Evolutionary conservation across 2,113 vertebrate species (phyloP).

Genomic region (Garra rufa): DNA sequence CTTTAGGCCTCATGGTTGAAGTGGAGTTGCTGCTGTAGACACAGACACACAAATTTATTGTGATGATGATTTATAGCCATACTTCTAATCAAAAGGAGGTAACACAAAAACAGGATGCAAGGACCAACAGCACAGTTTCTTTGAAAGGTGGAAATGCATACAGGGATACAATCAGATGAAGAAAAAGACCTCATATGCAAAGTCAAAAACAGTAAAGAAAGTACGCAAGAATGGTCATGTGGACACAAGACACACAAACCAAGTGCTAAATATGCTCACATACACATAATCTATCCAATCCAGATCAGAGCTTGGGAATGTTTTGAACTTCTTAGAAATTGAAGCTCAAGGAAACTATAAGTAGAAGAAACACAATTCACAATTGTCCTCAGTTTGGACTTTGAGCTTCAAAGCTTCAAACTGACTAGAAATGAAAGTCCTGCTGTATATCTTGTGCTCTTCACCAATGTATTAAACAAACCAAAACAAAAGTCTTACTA

Average conservation of each 20-base stretch:
- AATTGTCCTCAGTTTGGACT: not conserved
- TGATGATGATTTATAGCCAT: not conserved
- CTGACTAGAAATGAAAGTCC: not conserved
- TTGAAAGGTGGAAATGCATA: not conserved
- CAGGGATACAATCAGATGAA: not conserved
- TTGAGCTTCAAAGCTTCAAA: not conserved
- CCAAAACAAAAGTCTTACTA: not conserved
- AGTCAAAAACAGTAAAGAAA: not conserved
- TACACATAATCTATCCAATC: not conserved
- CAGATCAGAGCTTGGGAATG: not conserved
- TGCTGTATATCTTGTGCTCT: not conserved
- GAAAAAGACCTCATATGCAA: conserved; percentile 11
- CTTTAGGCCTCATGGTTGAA: conserved; percentile 94
- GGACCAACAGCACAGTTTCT: not conserved
- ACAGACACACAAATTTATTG: conserved; percentile 29
- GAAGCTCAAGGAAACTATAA: not conserved
- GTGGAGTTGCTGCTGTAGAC: conserved; percentile 79
- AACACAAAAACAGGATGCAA: not conserved
- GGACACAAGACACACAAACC: conserved; percentile 2
- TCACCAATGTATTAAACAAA: not conserved
- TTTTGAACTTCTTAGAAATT: not conserved
- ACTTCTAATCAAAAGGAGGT: not conserved
- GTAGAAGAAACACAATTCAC: not conserved
- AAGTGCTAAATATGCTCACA: not conserved
- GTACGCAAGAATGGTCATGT: conserved; percentile 10